Conservation (phyloP, 2,113 vertebrate species). For the Tragulus kanchil region DNA sequence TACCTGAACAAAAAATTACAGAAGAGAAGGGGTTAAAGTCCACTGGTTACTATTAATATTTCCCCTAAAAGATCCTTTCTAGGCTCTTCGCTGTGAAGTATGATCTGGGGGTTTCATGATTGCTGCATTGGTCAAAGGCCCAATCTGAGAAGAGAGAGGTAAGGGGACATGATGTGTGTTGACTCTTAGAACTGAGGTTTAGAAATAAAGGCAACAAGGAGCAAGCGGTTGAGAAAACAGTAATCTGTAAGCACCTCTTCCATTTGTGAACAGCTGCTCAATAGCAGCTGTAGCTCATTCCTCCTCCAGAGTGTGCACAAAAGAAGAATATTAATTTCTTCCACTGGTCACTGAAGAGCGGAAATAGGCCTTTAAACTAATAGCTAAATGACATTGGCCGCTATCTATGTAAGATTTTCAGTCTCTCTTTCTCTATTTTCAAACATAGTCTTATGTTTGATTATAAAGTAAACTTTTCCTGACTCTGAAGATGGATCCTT, state of each 20-base stretch:
- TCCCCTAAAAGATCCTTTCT: background rate
- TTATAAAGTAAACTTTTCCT: background rate
- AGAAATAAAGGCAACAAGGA: slow-evolving; percentile 9
- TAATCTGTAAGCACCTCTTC: background rate
- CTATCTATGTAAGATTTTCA: background rate
- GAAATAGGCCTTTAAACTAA: background rate
- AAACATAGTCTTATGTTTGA: background rate
- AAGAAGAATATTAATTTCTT: background rate
- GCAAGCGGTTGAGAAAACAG: background rate
- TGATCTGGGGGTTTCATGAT: background rate
- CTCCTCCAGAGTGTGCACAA: background rate
- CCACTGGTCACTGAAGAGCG: background rate
- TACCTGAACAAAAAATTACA: slow-evolving; percentile 7
- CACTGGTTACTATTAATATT: background rate
- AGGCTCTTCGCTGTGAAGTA: background rate
- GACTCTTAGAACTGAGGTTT: background rate
- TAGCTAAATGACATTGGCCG: background rate
- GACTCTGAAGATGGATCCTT: background rate
- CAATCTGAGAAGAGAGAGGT: background rate
- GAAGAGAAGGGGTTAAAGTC: background rate
- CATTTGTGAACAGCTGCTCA: background rate
- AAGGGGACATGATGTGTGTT: background rate
- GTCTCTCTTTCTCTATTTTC: background rate
- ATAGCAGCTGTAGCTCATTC: background rate
- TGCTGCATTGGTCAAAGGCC: background rate